Base-by-base conservation (phyloP, 1,140 invertebrate genomes). In the Hylaeus anthracinus region DNA sequence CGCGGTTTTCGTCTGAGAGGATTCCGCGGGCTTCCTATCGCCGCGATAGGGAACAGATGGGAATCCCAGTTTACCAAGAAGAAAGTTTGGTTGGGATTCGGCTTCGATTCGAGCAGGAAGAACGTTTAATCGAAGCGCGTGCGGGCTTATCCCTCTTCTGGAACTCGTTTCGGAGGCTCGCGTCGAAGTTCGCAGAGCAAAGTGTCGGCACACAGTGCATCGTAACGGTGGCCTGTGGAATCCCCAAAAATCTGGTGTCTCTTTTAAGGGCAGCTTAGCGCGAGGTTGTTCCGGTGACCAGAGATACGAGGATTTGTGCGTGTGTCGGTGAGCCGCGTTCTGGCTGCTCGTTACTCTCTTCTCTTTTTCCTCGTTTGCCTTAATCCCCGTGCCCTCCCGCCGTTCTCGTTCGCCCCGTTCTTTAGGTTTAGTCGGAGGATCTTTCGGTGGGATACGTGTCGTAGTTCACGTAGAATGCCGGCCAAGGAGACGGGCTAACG, bases 401-500 rank as follows among this genome's bases (percentile, higher is more conserved):
- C 51, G 43, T 51, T 61, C 69, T 48, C 45, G 60, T 15, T 64
- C 67, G 65, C 61, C 15, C 41, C n/a, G 53, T 75, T 81, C 72
- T 77, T 85, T 61, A 51, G 69, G 64, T 84, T 77, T 81, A 53
- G 56, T 65, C 73, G 65, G 10, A 48, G 70, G 85, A 86, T 72
- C 74, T 82, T 72, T 75, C 70, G 55, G 60, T 26, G 73, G 43
- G 79, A 82, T 82, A 81, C 64, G 72, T 12, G 64, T 75, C 78
- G 73, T 85, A 86, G 79, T 72, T 83, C 72, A 73, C 76, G 64
- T 66, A 65, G 72, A 65, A 66, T 26, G 74, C 80, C 79, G 63
- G 60, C 14, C 10, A 5, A 75, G 39, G 12, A 79, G 69, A 74
- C 75, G 64, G 79, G 80, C 67, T 85, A 85, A 86, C 79, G 85